Evolutionary conservation across 2,113 vertebrate genomes (phyloP).

Genomic region (Hipposideros armiger): DNA sequence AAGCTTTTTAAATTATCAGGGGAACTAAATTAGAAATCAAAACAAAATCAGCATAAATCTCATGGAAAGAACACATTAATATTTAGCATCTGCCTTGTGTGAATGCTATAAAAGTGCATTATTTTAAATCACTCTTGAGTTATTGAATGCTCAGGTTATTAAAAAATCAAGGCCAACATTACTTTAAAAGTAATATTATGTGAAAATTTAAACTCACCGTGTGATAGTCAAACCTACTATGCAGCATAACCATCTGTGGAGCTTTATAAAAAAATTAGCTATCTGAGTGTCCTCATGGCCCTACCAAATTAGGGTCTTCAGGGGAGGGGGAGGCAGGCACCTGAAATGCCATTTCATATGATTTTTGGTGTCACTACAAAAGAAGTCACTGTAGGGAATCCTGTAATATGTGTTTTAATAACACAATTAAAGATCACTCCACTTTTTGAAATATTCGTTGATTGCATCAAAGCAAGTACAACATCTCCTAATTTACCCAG

Average conservation of each 20-base stretch:
- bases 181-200: not conserved
- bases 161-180: not conserved
- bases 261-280: not conserved
- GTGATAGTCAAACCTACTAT: not conserved
- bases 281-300: not conserved
- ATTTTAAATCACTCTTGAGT: conserved; percentile 45
- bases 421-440: not conserved
- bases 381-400: not conserved
- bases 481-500: not conserved
- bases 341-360: not conserved
- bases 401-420: not conserved
- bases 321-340: too few species aligned
- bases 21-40: conserved; percentile 42
- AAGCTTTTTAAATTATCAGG: conserved; percentile 19
- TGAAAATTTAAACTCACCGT: not conserved
- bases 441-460: not conserved
- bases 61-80: not conserved
- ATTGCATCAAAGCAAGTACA: not conserved
- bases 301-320: not conserved
- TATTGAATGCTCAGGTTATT: not conserved
- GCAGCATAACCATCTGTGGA: not conserved
- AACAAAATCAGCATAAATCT: not conserved
- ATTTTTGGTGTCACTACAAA: not conserved
- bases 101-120: not conserved
- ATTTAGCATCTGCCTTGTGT: not conserved